Conservation (phyloP, 2,888 invertebrate species). For the Pteria penguin region DNA sequence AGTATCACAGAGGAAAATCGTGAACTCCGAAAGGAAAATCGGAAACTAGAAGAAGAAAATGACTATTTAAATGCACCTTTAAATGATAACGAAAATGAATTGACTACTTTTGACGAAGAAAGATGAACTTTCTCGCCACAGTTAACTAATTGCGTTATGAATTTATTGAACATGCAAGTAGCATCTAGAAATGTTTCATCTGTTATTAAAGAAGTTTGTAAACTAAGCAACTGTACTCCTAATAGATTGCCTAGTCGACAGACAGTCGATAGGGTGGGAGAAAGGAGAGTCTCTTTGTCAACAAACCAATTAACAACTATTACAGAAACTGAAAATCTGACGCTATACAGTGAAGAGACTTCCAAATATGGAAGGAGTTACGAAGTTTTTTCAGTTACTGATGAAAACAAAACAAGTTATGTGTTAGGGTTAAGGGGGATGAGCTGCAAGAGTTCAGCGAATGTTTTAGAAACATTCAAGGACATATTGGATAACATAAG, state of each 20-base stretch:
- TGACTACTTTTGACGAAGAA: background rate
- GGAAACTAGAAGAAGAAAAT: background rate
- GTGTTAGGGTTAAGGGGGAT: constrained; percentile 18
- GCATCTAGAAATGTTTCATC: background rate
- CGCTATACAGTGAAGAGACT: constrained; percentile 27
- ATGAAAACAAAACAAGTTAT: constrained; percentile 17
- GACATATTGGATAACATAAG: constrained; percentile 9
- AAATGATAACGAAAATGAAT: background rate
- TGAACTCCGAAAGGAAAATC: background rate
- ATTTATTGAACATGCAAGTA: background rate
- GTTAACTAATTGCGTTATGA: background rate
- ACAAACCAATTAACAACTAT: background rate
- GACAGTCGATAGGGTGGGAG: background rate
- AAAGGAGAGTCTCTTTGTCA: background rate
- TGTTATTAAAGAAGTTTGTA: constrained; percentile 8
- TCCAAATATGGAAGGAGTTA: constrained; percentile 12
- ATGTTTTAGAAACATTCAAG: constrained; percentile 15
- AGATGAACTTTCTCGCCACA: background rate
- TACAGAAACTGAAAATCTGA: constrained; percentile 2
- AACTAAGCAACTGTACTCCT: background rate
- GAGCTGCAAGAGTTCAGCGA: background rate
- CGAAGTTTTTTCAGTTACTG: constrained; percentile 23
- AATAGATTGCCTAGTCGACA: background rate
- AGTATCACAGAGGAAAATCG: background rate
- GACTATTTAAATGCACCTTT: too few relatives aligned